phyloP scores from a whole-genome alignment of 2,888 invertebrate species.

The Cybosia mesomella region DNA sequence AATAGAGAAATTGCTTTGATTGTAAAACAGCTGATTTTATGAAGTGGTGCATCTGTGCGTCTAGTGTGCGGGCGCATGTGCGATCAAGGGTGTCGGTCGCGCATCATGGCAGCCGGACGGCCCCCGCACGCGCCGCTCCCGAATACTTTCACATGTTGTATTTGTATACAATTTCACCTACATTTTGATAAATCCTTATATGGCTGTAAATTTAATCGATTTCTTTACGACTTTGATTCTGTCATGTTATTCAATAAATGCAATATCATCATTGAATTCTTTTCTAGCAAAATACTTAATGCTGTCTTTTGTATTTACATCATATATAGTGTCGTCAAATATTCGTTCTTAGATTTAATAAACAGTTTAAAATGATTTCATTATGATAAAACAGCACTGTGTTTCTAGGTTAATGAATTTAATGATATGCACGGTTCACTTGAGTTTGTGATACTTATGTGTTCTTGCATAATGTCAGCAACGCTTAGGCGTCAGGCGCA shows the following conservation, averaged over 20 bases:
- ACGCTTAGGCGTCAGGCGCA: conserved; percentile 43
- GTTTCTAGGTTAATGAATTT: conserved; percentile 54
- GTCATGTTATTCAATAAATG: neutral
- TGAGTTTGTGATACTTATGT: conserved; percentile 44
- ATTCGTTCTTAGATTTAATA: conserved; percentile 22
- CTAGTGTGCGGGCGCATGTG: conserved; percentile 53
- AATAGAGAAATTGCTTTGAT: conserved; percentile 6
- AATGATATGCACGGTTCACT: conserved; percentile 53
- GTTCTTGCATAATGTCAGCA: conserved; percentile 59
- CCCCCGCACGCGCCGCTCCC: conserved; percentile 57
- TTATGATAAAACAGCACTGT: conserved; percentile 44
- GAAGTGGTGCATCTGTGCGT: conserved; percentile 40
- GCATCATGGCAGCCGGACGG: conserved; percentile 65
- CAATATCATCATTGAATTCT: conserved; percentile 8
- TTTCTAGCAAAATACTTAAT: conserved; percentile 24
- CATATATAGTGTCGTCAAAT: neutral
- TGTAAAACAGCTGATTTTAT: conserved; percentile 45
- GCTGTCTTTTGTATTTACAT: conserved; percentile 1
- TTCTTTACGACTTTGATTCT: conserved; percentile 1
- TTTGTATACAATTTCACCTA: conserved; percentile 72
- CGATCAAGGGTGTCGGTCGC: conserved; percentile 70
- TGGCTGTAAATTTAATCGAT: neutral
- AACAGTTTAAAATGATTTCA: conserved; percentile 18
- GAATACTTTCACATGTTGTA: conserved; percentile 78
- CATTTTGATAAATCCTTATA: conserved; percentile 60